phyloP scores from a whole-genome alignment of 53 echinoderm and acorn worm genomes.

The Arbacia lixula region DNA sequence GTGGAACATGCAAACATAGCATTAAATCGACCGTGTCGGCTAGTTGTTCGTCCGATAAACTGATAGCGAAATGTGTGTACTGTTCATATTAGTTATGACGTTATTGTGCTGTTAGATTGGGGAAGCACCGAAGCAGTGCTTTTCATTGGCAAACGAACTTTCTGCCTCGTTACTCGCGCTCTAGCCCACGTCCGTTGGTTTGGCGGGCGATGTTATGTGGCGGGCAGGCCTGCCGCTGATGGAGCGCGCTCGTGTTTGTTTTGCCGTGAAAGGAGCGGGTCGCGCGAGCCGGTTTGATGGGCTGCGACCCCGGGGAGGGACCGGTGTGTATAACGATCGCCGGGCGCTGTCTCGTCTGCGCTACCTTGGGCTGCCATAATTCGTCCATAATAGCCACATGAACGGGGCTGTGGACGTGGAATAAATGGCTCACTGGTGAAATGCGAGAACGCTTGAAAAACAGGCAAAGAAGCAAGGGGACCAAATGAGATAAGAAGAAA shows the following conservation, averaged over 20 bases:
- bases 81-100: constrained; percentile 41
- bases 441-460: constrained; percentile 49
- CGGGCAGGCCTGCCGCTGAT: neutral
- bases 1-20: constrained; percentile 42
- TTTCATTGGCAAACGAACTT: constrained; percentile 38
- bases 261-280: constrained; percentile 4
- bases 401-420: constrained; percentile 33
- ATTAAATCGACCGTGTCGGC: constrained; percentile 38
- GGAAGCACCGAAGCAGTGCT: constrained; percentile 17
- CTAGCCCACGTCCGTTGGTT: neutral
- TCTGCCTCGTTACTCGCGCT: constrained; percentile 42
- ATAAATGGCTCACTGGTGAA: constrained; percentile 52
- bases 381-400: constrained; percentile 56
- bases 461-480: constrained; percentile 29
- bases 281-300: constrained; percentile 19
- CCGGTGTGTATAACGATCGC: constrained; percentile 24
- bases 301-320: constrained; percentile 39
- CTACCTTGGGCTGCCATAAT: constrained; percentile 42
- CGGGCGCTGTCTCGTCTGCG: constrained; percentile 5
- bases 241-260: constrained; percentile 8
- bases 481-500: neutral
- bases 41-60: constrained; percentile 16
- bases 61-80: constrained; percentile 32
- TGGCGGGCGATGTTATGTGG: neutral
- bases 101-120: constrained; percentile 40